Percentiles rank a stretch among this genome's conserved stretches.
These are phyloP conservation scores for Hydrotaea diabolus DNA, from an alignment of 2,888 invertebrate species.

Conservation along the genomic window DNA sequence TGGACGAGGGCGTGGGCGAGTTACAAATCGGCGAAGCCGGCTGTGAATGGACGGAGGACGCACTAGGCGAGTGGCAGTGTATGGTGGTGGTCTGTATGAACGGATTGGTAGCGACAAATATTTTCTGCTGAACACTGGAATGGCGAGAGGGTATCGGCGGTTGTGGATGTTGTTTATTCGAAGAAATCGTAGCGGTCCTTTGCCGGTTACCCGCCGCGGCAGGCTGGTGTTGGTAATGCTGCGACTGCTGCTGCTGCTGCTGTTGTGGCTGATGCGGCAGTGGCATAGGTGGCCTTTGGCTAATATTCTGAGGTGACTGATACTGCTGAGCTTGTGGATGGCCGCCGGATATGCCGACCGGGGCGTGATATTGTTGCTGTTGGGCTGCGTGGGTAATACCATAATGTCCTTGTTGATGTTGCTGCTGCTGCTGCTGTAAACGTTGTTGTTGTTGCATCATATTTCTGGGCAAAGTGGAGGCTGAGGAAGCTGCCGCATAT, in stretches of 20 bases:
- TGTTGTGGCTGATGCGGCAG: conserved; percentile 68
- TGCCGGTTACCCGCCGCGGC: conserved; percentile 71
- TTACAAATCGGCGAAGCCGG: conserved; percentile 76
- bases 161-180: conserved; percentile 69
- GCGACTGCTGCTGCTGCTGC: conserved; percentile 69
- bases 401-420: conserved; percentile 71
- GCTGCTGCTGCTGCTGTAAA: conserved; percentile 71
- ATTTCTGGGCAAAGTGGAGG: conserved; percentile 77
- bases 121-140: conserved; percentile 80
- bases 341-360: conserved; percentile 74
- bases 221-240: conserved; percentile 20
- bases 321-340: conserved; percentile 69
- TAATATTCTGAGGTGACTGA: conserved; percentile 76
- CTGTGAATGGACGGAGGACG: conserved; percentile 71
- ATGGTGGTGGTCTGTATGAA: conserved; percentile 80
- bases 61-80: conserved; percentile 76
- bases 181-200: conserved; percentile 68
- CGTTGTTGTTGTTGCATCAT: conserved; percentile 73
- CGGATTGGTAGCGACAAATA: conserved; percentile 81
- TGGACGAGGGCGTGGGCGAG: conserved; percentile 73
- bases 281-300: conserved; percentile 71
- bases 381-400: conserved; percentile 55
- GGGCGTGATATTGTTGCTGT: conserved; percentile 72
- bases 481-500: conserved; percentile 73
- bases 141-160: conserved; percentile 79